These are phyloP conservation scores for Drosophila nr. medialis DNA, from an alignment of 2,888 invertebrate genomes.

Conservation along the genomic window DNA sequence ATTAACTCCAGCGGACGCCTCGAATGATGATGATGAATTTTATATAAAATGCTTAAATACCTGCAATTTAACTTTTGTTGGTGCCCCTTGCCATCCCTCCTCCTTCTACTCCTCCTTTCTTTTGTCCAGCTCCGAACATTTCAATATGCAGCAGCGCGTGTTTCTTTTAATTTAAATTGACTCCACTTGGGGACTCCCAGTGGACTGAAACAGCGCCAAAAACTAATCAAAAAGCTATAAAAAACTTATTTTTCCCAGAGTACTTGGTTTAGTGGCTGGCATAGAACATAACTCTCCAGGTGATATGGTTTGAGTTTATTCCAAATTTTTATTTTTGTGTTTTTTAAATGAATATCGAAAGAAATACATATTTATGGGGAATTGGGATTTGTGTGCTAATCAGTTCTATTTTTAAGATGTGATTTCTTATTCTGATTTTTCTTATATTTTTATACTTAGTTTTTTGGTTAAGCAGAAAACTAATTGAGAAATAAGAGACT, in stretches of 20 bases:
- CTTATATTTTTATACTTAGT: background rate
- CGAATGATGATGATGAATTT: constrained; percentile 74
- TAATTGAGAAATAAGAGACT: background rate
- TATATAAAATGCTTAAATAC: constrained; percentile 83
- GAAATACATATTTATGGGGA: background rate
- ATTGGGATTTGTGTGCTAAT: background rate
- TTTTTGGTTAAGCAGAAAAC: background rate
- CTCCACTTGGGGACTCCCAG: constrained; percentile 56
- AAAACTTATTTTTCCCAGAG: constrained; percentile 25
- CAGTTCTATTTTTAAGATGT: background rate
- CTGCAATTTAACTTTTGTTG: constrained; percentile 82
- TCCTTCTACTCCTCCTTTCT: background rate
- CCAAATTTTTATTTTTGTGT: constrained; percentile 13
- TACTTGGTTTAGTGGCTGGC: constrained; percentile 34
- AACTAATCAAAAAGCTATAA: constrained; percentile 72
- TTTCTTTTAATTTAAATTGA: constrained; percentile 77
- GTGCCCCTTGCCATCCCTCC: background rate
- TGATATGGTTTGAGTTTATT: constrained; percentile 15
- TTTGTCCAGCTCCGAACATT: constrained; percentile 40
- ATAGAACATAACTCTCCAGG: constrained; percentile 16
- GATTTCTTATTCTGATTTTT: background rate
- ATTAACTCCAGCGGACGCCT: constrained; percentile 64
- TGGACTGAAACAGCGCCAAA: constrained; percentile 71
- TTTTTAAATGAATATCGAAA: background rate
- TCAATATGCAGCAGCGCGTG: constrained; percentile 67